Evolutionary conservation across 2,113 vertebrate species (phyloP).

Genomic region (Vidua macroura): DNA sequence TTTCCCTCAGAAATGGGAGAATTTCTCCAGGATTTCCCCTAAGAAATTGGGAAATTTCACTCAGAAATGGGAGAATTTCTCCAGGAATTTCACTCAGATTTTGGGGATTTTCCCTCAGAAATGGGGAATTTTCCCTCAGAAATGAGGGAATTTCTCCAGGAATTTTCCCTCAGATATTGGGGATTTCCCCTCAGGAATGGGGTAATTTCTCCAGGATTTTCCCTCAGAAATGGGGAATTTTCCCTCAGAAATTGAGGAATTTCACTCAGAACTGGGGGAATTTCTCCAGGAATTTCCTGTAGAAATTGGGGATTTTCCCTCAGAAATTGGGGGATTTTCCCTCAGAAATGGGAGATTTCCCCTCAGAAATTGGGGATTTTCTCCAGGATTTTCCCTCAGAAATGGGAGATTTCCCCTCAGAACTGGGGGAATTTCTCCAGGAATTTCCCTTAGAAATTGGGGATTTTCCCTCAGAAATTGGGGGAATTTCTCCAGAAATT

Average conservation of each 20-base stretch:
- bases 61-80: not conserved
- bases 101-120: not conserved
- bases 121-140: not conserved
- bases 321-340: rapidly evolving
- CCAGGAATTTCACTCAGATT: not conserved
- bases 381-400: not conserved
- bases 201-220: not conserved
- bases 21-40: too few relatives aligned
- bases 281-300: too few relatives aligned
- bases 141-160: not conserved
- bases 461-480: not conserved
- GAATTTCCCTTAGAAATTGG: not conserved
- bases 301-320: not conserved
- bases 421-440: not conserved
- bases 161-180: too few relatives aligned
- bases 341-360: not conserved
- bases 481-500: not conserved
- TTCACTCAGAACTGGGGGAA: not conserved
- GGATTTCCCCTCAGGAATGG: not conserved
- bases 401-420: not conserved
- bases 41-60: not conserved
- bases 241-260: not conserved
- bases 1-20: too few relatives aligned
- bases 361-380: not conserved
- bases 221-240: not conserved